phyloP scores from a whole-genome alignment of 2,888 invertebrate species.

The Scrobipalpa atriplicella region DNA sequence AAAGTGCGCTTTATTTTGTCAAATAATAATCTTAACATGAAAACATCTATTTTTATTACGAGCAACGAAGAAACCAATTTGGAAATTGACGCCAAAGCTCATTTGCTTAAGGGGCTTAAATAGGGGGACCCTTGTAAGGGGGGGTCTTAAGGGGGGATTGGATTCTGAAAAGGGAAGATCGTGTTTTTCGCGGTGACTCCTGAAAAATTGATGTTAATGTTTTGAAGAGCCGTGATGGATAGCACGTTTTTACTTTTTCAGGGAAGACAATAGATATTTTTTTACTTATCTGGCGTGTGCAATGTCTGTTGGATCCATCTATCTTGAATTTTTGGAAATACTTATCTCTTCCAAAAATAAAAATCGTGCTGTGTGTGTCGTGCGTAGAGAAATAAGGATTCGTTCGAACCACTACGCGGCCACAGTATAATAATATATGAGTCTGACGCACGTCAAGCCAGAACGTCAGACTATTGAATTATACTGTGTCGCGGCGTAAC shows the following conservation, averaged over 20 bases:
- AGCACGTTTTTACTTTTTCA: neutral
- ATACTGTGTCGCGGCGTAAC: too few relatives aligned
- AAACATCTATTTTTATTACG: neutral
- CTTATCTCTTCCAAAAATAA: too few relatives aligned
- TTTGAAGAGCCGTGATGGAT: neutral
- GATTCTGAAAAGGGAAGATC: neutral
- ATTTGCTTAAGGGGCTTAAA: slow-evolving; percentile 14
- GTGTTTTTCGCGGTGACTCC: slow-evolving; percentile 1
- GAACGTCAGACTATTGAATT: too few relatives aligned
- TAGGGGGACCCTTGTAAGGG: neutral
- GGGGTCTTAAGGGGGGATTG: neutral
- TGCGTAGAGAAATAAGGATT: too few relatives aligned
- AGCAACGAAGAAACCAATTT: neutral
- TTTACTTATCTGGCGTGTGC: too few relatives aligned
- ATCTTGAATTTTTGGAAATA: too few relatives aligned
- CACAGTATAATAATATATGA: too few relatives aligned
- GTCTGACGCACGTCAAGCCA: too few relatives aligned
- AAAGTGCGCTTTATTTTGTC: too few relatives aligned
- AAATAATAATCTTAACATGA: neutral
- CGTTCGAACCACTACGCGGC: too few relatives aligned
- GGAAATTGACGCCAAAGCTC: slow-evolving; percentile 15
- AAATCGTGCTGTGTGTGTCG: too few relatives aligned
- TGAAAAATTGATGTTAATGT: slow-evolving; percentile 7
- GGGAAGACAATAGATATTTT: neutral
- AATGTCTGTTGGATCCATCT: too few relatives aligned